These are phyloP conservation scores for Elymnias hypermnestra DNA, from an alignment of 1,140 invertebrate genomes.

Conservation along the genomic window DNA sequence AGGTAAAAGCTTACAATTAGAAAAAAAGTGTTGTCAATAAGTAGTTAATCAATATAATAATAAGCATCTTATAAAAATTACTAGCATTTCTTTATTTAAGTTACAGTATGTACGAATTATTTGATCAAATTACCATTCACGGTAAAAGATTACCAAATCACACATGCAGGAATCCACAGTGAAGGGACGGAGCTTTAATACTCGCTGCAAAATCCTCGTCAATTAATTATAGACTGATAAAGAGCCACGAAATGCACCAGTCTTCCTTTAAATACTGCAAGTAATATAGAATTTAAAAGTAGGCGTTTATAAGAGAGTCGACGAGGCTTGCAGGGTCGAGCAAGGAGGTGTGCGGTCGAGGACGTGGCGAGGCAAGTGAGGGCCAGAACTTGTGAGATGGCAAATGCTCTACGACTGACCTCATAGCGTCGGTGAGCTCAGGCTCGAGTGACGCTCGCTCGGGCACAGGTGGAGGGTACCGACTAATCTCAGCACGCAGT, in stretches of 20 bases:
- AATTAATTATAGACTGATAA: not conserved
- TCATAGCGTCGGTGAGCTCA: slow-evolving; percentile 52
- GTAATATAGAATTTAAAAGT: not conserved
- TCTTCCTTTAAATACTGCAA: not conserved
- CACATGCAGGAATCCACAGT: slow-evolving; percentile 1
- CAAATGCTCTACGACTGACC: slow-evolving; percentile 69
- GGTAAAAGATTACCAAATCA: not conserved
- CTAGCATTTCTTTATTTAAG: not conserved
- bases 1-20: too few species aligned
- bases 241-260: not conserved
- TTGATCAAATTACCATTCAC: not conserved
- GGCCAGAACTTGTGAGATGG: slow-evolving; percentile 61
- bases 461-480: slow-evolving; percentile 45
- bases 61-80: slow-evolving; percentile 1
- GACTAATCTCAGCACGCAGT: slow-evolving; percentile 46
- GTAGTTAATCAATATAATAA: not conserved
- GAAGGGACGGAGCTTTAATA: slow-evolving; percentile 2
- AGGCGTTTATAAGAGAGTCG: not conserved
- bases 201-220: slow-evolving; percentile 6
- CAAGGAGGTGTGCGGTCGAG: not conserved
- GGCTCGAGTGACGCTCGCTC: slow-evolving; percentile 48
- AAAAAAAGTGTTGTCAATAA: too few species aligned
- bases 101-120: too few species aligned
- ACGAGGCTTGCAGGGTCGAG: slow-evolving; percentile 7
- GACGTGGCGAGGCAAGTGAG: not conserved